phyloP scores from a whole-genome alignment of 2,888 invertebrate species.

The Tetramorium bicarinatum region DNA sequence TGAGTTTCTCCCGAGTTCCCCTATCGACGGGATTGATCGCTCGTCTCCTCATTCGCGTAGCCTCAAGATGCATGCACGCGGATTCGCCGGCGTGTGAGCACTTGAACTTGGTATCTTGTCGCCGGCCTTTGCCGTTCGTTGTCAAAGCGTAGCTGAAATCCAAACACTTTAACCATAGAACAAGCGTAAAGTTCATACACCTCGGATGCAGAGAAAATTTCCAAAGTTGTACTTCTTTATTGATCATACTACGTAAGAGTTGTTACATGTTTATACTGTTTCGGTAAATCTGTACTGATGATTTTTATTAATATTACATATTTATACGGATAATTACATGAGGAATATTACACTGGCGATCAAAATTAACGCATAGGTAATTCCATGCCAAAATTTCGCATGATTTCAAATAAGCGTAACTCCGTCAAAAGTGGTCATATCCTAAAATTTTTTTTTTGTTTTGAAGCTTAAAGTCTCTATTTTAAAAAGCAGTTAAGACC shows the following conservation, averaged over 20 bases:
- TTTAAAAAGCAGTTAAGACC: no score
- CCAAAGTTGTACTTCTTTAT: background rate
- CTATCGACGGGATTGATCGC: constrained; percentile 51
- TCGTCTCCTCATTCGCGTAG: constrained; percentile 7
- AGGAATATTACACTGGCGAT: background rate
- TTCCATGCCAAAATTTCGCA: no score
- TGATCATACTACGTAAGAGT: background rate
- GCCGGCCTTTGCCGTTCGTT: constrained; percentile 11
- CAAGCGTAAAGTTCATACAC: background rate
- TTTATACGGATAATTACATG: background rate
- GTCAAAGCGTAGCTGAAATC: constrained; percentile 24
- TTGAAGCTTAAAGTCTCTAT: no score
- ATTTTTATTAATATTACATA: background rate
- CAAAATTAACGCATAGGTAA: no score
- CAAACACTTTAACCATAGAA: background rate
- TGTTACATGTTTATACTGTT: background rate
- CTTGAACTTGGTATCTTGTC: constrained; percentile 45
- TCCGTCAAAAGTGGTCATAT: no score
- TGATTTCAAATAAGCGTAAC: no score
- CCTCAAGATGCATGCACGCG: constrained; percentile 41
- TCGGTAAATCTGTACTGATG: background rate
- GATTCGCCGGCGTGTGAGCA: constrained; percentile 17
- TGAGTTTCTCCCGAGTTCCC: constrained; percentile 45
- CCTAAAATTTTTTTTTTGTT: no score
- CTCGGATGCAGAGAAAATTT: background rate